These are phyloP conservation scores for Tenebrosternarchus preto DNA, from an alignment of 2,113 vertebrate genomes.

Conservation along the genomic window DNA sequence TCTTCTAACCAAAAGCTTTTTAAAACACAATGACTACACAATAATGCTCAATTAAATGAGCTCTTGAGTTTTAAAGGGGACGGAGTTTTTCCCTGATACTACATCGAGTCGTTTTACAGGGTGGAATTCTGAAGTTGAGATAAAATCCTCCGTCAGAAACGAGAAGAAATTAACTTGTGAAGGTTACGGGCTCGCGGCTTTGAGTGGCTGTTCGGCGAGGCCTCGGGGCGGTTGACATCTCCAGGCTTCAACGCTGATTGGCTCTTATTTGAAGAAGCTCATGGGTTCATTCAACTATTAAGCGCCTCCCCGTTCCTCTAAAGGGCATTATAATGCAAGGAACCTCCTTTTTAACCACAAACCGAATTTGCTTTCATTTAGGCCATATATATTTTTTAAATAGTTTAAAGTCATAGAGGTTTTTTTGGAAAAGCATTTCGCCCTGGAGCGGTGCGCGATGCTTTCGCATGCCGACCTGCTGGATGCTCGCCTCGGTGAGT, in stretches of 20 bases:
- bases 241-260: slow-evolving; percentile 90
- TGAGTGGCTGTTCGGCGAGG: slow-evolving; percentile 55
- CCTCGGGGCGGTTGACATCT: slow-evolving; percentile 76
- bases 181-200: slow-evolving; percentile 59
- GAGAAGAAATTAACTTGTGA: slow-evolving; percentile 73
- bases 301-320: slow-evolving; percentile 97
- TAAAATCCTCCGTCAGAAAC: slow-evolving; percentile 77
- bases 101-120: slow-evolving; percentile 77
- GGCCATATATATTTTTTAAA: slow-evolving; percentile 90
- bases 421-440: slow-evolving; percentile 85
- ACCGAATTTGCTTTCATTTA: slow-evolving; percentile 98
- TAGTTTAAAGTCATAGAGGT: slow-evolving; percentile 91
- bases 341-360: slow-evolving; percentile 95
- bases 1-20: too few species aligned
- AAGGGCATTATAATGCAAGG: slow-evolving; percentile 99
- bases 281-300: slow-evolving; percentile 92
- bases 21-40: slow-evolving; percentile 20
- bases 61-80: slow-evolving; percentile 66
- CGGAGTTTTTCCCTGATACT: slow-evolving; percentile 70
- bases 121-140: slow-evolving; percentile 76
- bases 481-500: slow-evolving; percentile 99
- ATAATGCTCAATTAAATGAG: slow-evolving; percentile 71
- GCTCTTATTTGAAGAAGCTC: slow-evolving; percentile 89
- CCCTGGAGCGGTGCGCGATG: slow-evolving; percentile 97
- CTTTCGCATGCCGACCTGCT: slow-evolving; percentile 99